Conservation (phyloP, 2,888 invertebrate genomes). For the Pachycephus smyrnensis region DNA sequence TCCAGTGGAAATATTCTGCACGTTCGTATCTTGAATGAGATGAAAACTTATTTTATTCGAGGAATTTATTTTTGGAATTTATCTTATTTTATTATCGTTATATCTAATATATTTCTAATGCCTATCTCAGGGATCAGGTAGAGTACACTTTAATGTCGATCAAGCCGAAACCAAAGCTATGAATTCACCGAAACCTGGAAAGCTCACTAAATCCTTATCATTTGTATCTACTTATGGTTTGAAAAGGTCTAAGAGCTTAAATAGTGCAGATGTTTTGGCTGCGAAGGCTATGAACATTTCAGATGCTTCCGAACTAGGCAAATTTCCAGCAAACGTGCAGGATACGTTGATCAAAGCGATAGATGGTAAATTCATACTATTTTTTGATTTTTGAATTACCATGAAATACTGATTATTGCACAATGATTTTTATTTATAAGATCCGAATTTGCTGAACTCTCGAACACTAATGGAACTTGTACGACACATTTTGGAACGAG, state of each 20-base stretch:
- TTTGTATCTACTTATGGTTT: constrained; percentile 68
- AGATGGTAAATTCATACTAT: constrained; percentile 69
- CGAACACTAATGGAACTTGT: constrained; percentile 88
- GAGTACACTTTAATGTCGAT: constrained; percentile 24
- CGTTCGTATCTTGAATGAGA: constrained; percentile 47
- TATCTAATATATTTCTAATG: neutral
- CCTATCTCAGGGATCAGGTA: constrained; percentile 39
- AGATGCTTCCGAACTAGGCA: constrained; percentile 81
- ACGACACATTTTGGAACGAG: constrained; percentile 82
- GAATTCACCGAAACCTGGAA: constrained; percentile 51
- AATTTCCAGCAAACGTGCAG: constrained; percentile 81
- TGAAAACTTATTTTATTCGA: neutral
- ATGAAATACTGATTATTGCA: neutral
- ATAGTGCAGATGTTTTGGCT: constrained; percentile 78
- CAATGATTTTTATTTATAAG: constrained; percentile 59
- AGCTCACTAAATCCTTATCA: constrained; percentile 61
- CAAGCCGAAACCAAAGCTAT: constrained; percentile 35
- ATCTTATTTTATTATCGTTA: neutral
- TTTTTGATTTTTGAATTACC: constrained; percentile 2
- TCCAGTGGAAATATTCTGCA: constrained; percentile 75
- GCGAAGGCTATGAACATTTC: constrained; percentile 70
- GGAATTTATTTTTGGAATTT: neutral
- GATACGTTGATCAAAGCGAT: constrained; percentile 80
- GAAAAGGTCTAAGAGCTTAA: constrained; percentile 86
- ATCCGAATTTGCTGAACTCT: constrained; percentile 82